Evolutionary conservation across 2,888 invertebrate species (phyloP).

Genomic region (Dryadula phaetusa): DNA sequence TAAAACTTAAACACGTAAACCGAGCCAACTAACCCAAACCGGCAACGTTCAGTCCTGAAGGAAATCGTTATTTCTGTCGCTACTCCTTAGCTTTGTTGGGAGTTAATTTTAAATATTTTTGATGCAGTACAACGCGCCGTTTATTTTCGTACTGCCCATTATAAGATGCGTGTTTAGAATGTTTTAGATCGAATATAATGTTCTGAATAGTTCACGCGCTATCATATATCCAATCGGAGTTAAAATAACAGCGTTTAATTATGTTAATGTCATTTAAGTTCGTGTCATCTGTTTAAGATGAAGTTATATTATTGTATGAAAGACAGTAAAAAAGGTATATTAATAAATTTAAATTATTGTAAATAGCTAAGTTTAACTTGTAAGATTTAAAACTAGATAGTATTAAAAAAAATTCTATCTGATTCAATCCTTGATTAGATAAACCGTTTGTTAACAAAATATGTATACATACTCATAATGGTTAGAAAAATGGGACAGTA

Average conservation of each 20-base stretch:
- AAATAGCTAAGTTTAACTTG: too few relatives aligned
- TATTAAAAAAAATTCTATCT: too few relatives aligned
- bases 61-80: constrained; percentile 68
- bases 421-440: too few relatives aligned
- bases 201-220: constrained; percentile 21
- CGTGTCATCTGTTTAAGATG: background rate
- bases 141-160: constrained; percentile 47
- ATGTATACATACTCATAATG: too few relatives aligned
- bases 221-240: constrained; percentile 3
- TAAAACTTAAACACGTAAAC: background rate
- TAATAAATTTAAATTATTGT: too few relatives aligned
- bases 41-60: constrained; percentile 50
- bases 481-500: too few relatives aligned
- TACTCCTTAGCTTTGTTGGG: constrained; percentile 60
- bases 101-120: constrained; percentile 77
- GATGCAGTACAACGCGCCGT: constrained; percentile 62
- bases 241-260: constrained; percentile 11
- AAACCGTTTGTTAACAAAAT: too few relatives aligned
- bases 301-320: too few relatives aligned
- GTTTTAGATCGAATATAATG: constrained; percentile 43
- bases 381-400: too few relatives aligned
- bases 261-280: constrained; percentile 13
- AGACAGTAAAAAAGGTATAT: too few relatives aligned
- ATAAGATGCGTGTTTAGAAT: constrained; percentile 48
- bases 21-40: background rate